A percentile compares a stretch with the other conserved stretches of the same genome.
These are phyloP conservation scores for Cotesia congregata DNA, from an alignment of 2,888 invertebrate genomes.

Conservation along the genomic window DNA sequence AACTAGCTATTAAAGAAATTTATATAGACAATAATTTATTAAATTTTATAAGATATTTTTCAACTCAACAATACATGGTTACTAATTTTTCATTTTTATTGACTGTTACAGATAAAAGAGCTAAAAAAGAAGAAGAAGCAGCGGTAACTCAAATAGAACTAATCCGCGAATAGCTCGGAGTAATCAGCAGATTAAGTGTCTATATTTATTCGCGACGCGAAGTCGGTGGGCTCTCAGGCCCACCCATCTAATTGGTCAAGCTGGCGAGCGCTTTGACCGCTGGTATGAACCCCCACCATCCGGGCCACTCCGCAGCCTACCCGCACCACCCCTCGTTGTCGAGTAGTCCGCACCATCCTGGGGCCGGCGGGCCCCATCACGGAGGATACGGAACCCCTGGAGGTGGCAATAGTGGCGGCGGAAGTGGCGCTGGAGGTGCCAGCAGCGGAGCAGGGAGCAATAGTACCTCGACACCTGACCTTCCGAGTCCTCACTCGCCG, in stretches of 20 bases:
- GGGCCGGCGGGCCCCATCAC: slow-evolving; percentile 64
- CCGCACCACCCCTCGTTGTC: slow-evolving; percentile 71
- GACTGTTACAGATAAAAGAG: slow-evolving; percentile 58
- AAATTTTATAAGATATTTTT: too few species aligned
- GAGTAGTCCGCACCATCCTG: slow-evolving; percentile 70
- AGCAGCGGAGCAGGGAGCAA: slow-evolving; percentile 62
- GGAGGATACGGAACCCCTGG: slow-evolving; percentile 67
- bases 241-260: slow-evolving; percentile 79
- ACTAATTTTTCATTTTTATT: slow-evolving; percentile 21
- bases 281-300: slow-evolving; percentile 93
- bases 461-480: slow-evolving; percentile 67
- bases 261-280: slow-evolving; percentile 88
- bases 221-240: slow-evolving; percentile 66
- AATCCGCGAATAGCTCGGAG: slow-evolving; percentile 21
- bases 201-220: slow-evolving; percentile 56
- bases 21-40: too few species aligned
- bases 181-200: slow-evolving; percentile 23
- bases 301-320: slow-evolving; percentile 70
- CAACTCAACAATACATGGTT: too few species aligned
- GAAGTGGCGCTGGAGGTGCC: slow-evolving; percentile 57
- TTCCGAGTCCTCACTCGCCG: slow-evolving; percentile 68
- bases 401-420: slow-evolving; percentile 54
- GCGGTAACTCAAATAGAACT: slow-evolving; percentile 52
- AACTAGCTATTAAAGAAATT: too few species aligned
- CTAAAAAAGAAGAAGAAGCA: slow-evolving; percentile 55